Conservation (phyloP, 2,113 vertebrate genomes). For the Oplegnathus fasciatus region DNA sequence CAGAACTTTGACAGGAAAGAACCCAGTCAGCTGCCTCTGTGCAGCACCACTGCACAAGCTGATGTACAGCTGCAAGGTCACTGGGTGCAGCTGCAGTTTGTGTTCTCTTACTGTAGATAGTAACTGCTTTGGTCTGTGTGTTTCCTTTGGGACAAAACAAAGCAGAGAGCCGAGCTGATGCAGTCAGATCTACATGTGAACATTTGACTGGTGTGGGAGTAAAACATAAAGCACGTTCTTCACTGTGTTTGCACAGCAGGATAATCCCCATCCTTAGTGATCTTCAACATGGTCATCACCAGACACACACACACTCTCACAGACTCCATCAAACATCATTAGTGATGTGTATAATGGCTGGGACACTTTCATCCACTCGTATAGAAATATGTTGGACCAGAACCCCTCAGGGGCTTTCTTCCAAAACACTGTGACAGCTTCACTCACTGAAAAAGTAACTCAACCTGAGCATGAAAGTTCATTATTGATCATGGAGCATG, state of each 20-base stretch:
- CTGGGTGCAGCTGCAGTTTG: not conserved
- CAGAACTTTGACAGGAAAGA: too few species aligned
- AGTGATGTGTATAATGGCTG: too few species aligned
- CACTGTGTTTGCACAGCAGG: not conserved
- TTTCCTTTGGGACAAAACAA: not conserved
- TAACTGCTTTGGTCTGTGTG: not conserved
- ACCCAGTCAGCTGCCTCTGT: not conserved
- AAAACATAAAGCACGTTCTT: not conserved
- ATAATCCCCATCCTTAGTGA: not conserved
- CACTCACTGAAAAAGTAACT: not conserved
- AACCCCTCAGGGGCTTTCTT: not conserved
- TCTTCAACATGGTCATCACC: not conserved
- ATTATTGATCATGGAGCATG: not conserved
- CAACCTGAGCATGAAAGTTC: not conserved
- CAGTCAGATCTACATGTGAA: not conserved
- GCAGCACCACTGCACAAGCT: not conserved
- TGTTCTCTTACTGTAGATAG: not conserved
- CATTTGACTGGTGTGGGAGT: not conserved
- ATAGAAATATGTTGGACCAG: too few species aligned
- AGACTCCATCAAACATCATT: too few species aligned
- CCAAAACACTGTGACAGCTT: not conserved
- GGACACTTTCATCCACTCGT: too few species aligned
- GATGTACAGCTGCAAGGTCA: slow-evolving; percentile 1
- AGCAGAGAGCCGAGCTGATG: not conserved
- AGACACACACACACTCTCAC: not conserved